Base-by-base conservation (phyloP, 2,888 invertebrate genomes). In the Rotaria socialis region DNA sequence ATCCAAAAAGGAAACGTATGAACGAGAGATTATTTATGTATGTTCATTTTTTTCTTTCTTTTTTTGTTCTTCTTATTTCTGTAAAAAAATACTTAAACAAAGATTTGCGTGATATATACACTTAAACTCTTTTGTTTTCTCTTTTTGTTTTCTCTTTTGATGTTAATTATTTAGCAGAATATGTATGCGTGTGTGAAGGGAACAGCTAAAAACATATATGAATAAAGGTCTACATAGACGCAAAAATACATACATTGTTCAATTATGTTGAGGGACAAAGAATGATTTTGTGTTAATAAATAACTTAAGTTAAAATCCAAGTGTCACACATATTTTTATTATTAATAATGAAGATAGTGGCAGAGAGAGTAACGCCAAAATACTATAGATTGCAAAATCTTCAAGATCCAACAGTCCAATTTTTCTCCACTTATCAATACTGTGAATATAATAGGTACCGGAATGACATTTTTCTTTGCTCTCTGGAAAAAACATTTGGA, bases 141-240 rank as follows among this genome's bases (percentile, higher is more conserved):
- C 19, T 67, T 67, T 10, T 16, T 35, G 35, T 35, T 35, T 67
- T 11, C 35, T 41, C 67, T 67, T 67, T 16, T 67, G 67, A 67
- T 67, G 67, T 67, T 67, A 35, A 67, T 67, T 67, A 67, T 67
- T 67, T 67, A 67, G 67, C 35, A 67, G 67, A 67, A 67, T 67
- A 14, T 67, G 67, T 67, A 35, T 67, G 67, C 35, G 27, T 35
- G 3, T 67, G 16, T 35, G 6, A 67, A 67, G 35, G 35, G 35
- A 67, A 14, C 67, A 67, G 35, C 67, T 35, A 35, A 35, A 67
- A 67, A 67, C 67, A 35, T 27, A 67, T 67, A 67, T 67, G 67
- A 67, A 67, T 67, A 67, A 67, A 67, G 19, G 35, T 35, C 16
- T 67, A 35, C 35, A 35, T 35, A 27, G 35, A 67, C 14, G 5